phyloP scores from a whole-genome alignment of 2,797 vertebrate species.

The Myoxocephalus aenaeus region DNA sequence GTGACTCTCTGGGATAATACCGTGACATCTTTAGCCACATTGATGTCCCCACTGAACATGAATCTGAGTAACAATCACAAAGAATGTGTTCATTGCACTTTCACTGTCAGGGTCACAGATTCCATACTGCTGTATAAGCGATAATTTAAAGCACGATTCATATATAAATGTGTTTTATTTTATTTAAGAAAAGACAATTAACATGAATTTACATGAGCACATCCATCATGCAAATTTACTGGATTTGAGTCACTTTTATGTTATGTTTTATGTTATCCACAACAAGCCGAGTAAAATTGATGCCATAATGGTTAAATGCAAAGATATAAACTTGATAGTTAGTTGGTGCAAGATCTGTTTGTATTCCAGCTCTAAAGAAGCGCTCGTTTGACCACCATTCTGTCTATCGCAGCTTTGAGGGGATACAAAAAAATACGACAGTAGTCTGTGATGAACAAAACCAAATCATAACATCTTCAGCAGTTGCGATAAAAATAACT shows the following conservation, averaged over 20 bases:
- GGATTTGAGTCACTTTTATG: no score
- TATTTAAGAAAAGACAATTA: not conserved
- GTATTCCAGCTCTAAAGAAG: slow-evolving; percentile 1
- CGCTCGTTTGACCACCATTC: slow-evolving; percentile 8
- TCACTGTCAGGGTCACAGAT: not conserved
- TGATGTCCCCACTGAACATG: not conserved
- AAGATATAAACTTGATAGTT: not conserved
- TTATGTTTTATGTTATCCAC: not conserved
- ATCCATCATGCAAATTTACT: not conserved
- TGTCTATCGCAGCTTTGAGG: not conserved
- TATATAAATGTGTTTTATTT: not conserved
- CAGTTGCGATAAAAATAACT: not conserved
- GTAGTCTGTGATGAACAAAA: not conserved
- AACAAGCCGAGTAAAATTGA: not conserved
- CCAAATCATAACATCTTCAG: not conserved
- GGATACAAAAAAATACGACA: not conserved
- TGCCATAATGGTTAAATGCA: not conserved
- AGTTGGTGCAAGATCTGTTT: not conserved
- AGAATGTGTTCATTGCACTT: not conserved
- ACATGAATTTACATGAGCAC: not conserved
- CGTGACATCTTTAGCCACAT: not conserved
- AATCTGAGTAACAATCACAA: not conserved
- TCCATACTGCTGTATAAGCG: not conserved
- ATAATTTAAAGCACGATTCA: not conserved
- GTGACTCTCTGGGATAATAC: not conserved